These are phyloP conservation scores for Pteronotus mesoamericanus DNA, from an alignment of 2,797 vertebrate species.

Conservation along the genomic window DNA sequence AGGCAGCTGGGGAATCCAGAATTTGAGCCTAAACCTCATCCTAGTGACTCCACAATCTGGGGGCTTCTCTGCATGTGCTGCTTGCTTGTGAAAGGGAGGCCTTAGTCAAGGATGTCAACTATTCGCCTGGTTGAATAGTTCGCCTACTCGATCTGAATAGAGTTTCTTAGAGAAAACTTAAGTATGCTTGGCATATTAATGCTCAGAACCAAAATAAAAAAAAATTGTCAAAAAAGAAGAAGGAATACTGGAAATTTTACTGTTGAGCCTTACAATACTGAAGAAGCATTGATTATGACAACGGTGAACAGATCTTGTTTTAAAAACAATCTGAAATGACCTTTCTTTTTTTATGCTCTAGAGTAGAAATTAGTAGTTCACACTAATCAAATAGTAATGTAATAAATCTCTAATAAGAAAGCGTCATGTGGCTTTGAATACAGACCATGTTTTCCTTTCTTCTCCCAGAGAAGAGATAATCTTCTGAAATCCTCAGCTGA, in stretches of 20 bases:
- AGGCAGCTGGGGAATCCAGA: neutral
- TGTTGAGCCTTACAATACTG: neutral
- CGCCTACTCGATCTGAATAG: neutral
- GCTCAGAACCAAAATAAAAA: neutral
- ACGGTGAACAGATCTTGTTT: neutral
- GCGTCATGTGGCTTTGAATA: neutral
- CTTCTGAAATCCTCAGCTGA: conserved; percentile 42
- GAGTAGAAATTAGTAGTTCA: neutral
- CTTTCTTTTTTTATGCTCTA: neutral
- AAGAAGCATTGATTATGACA: neutral
- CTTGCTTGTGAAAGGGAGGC: neutral
- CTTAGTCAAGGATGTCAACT: neutral
- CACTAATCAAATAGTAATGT: neutral
- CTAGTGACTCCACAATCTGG: neutral
- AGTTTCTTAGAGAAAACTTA: conserved; percentile 12
- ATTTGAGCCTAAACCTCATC: neutral
- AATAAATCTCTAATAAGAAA: conserved; percentile 36
- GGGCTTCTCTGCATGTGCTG: neutral
- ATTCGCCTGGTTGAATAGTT: neutral
- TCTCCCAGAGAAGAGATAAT: neutral
- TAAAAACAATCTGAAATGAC: neutral
- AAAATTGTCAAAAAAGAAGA: neutral
- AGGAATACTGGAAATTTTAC: neutral
- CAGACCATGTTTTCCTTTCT: neutral
- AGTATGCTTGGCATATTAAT: neutral